Evolutionary conservation across 2,797 vertebrate species (phyloP), one percentile per base, ranked within the genome.

Genomic region (Heliangelus exortis): DNA sequence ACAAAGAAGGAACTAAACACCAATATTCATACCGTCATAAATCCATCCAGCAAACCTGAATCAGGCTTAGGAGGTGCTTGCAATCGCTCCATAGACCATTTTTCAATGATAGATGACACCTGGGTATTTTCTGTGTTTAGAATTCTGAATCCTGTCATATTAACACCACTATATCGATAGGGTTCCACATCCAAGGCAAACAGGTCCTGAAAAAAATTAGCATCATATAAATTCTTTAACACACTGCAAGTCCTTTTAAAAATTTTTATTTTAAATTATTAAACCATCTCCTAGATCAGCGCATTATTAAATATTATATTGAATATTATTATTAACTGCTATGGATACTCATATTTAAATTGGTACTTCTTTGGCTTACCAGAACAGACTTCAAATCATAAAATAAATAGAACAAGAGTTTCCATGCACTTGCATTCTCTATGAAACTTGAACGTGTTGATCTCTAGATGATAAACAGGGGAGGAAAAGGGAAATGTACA

Each of bases 91-190:
- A 99, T 99, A 2, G 99, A 99, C 99, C 99, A 99, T 94, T 99
- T 99, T 97, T 99, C 99, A 58, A 99, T 99, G 95, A 99, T 99
- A 22, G 99, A 99, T 17, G 99, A 98, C 92, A 99, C 99, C 97
- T 99, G 99, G 80, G 98, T 98, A 41, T 99, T 99, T 97, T 99
- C 99, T 0, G 99, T 99, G 96, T 99, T 99, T 83, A 99, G 97
- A 96, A 99, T 99, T 94, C 99, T 98, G 96, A 99, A 99, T 47
- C 99, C 99, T 4, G 99, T 99, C 99, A 99, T 99, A 96, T 99
- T 99, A 80, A 99, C 99, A 7, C 99, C 99, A 65, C 99, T 99
- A 89, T 98, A 99, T 58, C 99, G 98, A 91, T 99, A 99, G 16
- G 99, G 99, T 39, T 99, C 99, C 98, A 99, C 99, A 96, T 99